phyloP scores from a whole-genome alignment of 1,140 invertebrate genomes.

The Drosophila arizonae region DNA sequence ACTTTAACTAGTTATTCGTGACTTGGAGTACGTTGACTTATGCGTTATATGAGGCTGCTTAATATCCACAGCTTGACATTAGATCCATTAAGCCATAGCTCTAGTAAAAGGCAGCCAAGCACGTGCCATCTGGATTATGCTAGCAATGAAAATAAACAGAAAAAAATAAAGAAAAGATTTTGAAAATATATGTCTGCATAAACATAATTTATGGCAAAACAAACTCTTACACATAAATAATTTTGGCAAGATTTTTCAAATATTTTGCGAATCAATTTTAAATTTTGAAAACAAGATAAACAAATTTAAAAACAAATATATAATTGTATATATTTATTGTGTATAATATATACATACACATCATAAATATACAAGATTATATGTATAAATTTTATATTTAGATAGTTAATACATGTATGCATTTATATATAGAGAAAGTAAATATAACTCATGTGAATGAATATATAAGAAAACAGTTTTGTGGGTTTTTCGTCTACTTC shows the following conservation, averaged over 20 bases:
- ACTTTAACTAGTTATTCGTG: slow-evolving; percentile 11
- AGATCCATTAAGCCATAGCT: background rate
- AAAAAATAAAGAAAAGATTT: background rate
- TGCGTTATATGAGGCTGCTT: slow-evolving; percentile 5
- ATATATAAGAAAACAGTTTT: background rate
- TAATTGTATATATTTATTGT: background rate
- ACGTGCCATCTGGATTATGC: slow-evolving; percentile 1
- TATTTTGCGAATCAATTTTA: background rate
- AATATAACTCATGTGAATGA: background rate
- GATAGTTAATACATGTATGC: background rate
- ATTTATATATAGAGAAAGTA: slow-evolving; percentile 5
- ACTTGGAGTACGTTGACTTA: slow-evolving; percentile 37
- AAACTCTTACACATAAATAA: background rate
- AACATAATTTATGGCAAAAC: background rate
- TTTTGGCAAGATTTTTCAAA: background rate
- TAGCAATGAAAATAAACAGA: background rate
- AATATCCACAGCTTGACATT: slow-evolving; percentile 8
- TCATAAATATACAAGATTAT: too few species aligned
- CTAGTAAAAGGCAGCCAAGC: background rate
- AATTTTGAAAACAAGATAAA: background rate
- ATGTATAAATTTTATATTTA: slow-evolving; percentile 1
- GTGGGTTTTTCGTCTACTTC: background rate
- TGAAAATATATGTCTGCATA: background rate
- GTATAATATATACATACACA: too few species aligned
- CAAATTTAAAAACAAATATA: background rate